A percentile compares a stretch with the other conserved stretches of the same genome.
Evolutionary conservation across 2,113 vertebrate genomes (phyloP).

Genomic region (Corythaeola cristata): DNA sequence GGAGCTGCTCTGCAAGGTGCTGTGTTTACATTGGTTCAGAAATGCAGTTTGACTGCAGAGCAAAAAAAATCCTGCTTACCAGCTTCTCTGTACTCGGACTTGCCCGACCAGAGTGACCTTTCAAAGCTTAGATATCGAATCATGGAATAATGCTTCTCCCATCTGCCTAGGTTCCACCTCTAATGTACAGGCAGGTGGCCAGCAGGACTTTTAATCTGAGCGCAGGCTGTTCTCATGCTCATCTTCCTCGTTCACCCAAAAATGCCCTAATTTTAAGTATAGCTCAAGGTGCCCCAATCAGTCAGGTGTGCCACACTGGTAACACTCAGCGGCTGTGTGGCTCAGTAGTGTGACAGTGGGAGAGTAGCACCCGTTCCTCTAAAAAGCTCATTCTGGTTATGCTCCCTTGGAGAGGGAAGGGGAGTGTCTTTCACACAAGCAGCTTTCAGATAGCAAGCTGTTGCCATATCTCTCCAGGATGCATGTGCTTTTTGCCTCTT

Average conservation of each 20-base stretch:
- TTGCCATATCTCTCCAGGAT: background rate
- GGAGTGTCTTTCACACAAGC: background rate
- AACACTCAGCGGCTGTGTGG: background rate
- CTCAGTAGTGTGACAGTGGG: background rate
- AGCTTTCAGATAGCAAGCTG: background rate
- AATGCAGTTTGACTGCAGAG: background rate
- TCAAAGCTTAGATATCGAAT: background rate
- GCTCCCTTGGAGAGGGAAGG: background rate
- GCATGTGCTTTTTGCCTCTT: background rate
- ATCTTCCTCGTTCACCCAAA: background rate
- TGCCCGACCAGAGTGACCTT: background rate
- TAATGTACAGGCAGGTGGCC: accelerated
- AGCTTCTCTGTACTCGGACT: background rate
- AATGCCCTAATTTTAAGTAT: background rate
- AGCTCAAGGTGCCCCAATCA: background rate
- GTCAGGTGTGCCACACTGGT: accelerated
- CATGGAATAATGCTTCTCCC: accelerated
- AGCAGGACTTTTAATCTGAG: background rate
- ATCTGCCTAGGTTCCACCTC: accelerated
- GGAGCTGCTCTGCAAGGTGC: background rate
- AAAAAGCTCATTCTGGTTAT: background rate
- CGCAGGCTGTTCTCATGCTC: background rate
- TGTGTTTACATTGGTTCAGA: background rate
- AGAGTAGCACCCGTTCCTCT: background rate
- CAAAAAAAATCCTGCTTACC: background rate